Evolutionary conservation across 2,888 invertebrate species (phyloP).

Genomic region (Nycteola revayana): DNA sequence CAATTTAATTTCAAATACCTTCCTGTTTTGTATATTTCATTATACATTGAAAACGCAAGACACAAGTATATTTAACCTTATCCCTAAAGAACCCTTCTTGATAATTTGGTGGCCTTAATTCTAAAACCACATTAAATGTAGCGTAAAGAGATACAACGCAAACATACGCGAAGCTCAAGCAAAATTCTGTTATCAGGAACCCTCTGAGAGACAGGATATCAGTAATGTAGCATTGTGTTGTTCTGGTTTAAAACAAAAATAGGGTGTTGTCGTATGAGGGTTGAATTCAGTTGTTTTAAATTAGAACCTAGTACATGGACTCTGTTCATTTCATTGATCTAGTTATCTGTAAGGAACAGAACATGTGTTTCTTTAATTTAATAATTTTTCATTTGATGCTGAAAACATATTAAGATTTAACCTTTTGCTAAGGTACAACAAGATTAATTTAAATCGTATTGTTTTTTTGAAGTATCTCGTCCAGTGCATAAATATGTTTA

Average conservation of each 20-base stretch:
- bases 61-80: conserved; percentile 11
- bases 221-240: conserved; percentile 35
- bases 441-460: no score
- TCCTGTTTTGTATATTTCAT: background rate
- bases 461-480: no score
- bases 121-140: conserved; percentile 54
- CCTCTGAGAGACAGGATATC: conserved; percentile 30
- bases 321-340: no score
- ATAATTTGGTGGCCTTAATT: conserved; percentile 46
- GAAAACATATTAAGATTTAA: no score
- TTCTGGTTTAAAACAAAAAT: conserved; percentile 40
- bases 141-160: conserved; percentile 66
- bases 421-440: no score
- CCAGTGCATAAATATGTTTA: no score
- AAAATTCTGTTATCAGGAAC: conserved; percentile 39
- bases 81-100: conserved; percentile 30
- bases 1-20: no score
- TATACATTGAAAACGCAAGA: background rate
- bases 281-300: no score
- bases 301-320: no score
- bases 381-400: no score
- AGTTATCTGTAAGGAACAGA: no score
- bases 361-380: no score
- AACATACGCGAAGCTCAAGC: conserved; percentile 52
- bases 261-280: conserved; percentile 50